Evolutionary conservation across 2,113 vertebrate genomes (phyloP).

Genomic region (Tamias sibiricus): DNA sequence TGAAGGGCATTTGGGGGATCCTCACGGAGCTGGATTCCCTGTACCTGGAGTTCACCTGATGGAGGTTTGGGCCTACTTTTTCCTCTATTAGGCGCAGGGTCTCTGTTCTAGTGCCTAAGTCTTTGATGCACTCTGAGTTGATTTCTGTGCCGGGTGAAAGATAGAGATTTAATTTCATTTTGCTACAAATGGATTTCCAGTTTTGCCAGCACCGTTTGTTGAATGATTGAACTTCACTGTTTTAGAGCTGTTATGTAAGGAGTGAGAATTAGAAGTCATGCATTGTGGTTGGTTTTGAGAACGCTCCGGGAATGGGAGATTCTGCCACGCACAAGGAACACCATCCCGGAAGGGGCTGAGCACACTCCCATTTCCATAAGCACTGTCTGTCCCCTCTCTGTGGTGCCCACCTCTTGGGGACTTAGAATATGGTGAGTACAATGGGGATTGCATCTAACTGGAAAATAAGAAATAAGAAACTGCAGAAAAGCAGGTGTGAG

Average conservation of each 20-base stretch:
- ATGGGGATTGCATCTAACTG: slow-evolving; percentile 23
- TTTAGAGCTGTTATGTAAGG: not conserved
- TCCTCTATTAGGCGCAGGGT: too few relatives aligned
- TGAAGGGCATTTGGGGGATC: not conserved
- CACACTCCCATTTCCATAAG: not conserved
- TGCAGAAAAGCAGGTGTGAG: not conserved
- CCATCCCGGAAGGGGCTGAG: not conserved
- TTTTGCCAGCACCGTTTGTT: too few relatives aligned
- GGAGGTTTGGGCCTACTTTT: too few relatives aligned
- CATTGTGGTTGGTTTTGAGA: not conserved
- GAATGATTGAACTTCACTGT: too few relatives aligned
- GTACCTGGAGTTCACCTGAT: not conserved
- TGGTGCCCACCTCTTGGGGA: not conserved
- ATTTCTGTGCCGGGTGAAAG: too few relatives aligned
- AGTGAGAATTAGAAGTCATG: not conserved
- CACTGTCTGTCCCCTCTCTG: not conserved
- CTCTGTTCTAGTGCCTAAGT: too few relatives aligned
- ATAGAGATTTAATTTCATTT: too few relatives aligned
- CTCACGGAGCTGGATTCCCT: not conserved
- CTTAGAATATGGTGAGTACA: not conserved
- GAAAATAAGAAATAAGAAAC: not conserved
- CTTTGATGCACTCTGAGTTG: too few relatives aligned
- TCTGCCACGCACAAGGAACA: not conserved
- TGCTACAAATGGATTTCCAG: too few relatives aligned
- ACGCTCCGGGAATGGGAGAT: not conserved